Evolutionary conservation across 2,797 vertebrate species (phyloP), one percentile per base, ranked within the genome.

Genomic region (Halcyon badia): DNA sequence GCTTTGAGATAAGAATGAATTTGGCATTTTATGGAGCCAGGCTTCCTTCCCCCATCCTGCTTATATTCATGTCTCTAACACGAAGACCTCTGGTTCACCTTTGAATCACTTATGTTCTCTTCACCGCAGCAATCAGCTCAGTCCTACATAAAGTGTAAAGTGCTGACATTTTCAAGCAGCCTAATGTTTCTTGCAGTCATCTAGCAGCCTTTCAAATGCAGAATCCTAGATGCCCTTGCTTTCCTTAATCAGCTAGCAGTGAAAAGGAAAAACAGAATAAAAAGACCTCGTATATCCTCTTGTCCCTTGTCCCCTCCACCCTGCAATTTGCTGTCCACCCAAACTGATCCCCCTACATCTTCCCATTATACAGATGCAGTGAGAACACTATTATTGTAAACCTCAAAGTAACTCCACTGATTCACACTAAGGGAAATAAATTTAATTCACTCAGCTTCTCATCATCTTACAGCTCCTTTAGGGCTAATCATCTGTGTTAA

Each of bases 131-230:
- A 97, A 96, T 96, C 96, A 96, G 92, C 92, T 96, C 96, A 96
- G 89, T 94, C 95, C 91, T 91, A 96, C 82, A 96, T 94, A 95
- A 94, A 94, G 96, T 71, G 96, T 87, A 96, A 95, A 96, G 92
- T 97, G 95, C 94, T 97, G 95, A 97, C 97, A 95, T 95, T 96
- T 97, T 89, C 96, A 94, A 96, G 87, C 91, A 97, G 84, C 84
- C 77, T 96, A 95, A 94, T 96, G 95, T 95, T 95, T 97, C 91
- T 95, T 90, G 73, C 91, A 94, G 93, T 93, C 95, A 97, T 96
- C 92, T 86, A 95, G 94, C 90, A 95, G 88, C 93, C 76, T 96
- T 97, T 97, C 95, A 96, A 96, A 96, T 93, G 92, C 90, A 96
- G 90, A 96, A 96, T 95, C 90, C 87, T 94, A 64, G 95, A 89